Evolutionary conservation across 2,888 invertebrate genomes (phyloP).

Genomic region (Yponomeuta cagnagella): DNA sequence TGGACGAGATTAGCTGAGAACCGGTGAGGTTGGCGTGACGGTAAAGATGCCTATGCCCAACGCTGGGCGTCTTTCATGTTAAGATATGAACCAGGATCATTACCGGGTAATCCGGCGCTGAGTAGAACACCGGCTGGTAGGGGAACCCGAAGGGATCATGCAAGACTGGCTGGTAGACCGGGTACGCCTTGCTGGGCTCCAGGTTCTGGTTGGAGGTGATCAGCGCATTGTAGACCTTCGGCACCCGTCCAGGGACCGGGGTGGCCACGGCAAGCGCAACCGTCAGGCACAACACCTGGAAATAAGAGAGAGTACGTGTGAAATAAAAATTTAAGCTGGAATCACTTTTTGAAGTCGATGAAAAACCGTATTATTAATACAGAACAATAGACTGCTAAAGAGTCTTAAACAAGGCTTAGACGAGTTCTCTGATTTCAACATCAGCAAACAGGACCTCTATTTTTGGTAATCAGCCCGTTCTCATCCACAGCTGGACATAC

Average conservation of each 20-base stretch:
- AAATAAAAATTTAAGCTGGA: background rate
- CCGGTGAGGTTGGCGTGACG: too few species aligned
- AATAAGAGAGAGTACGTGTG: conserved; percentile 15
- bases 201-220: conserved; percentile 86
- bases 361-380: too few species aligned
- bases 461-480: too few species aligned
- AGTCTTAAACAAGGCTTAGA: too few species aligned
- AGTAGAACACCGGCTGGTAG: conserved; percentile 52
- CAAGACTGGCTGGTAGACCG: conserved; percentile 82
- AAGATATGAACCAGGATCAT: conserved; percentile 28
- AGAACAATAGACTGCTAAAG: too few species aligned
- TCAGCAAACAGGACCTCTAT: too few species aligned
- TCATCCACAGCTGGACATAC: too few species aligned
- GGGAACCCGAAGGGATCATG: conserved; percentile 77
- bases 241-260: conserved; percentile 76
- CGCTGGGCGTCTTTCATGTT: too few species aligned
- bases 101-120: conserved; percentile 49
- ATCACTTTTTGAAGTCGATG: too few species aligned
- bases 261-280: conserved; percentile 31
- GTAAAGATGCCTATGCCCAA: too few species aligned
- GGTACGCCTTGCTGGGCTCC: conserved; percentile 83
- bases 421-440: too few species aligned
- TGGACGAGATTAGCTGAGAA: too few species aligned
- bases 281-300: conserved; percentile 47
- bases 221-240: conserved; percentile 87